Conservation (phyloP, 2,888 invertebrate genomes). For the Nudaria mundana region DNA sequence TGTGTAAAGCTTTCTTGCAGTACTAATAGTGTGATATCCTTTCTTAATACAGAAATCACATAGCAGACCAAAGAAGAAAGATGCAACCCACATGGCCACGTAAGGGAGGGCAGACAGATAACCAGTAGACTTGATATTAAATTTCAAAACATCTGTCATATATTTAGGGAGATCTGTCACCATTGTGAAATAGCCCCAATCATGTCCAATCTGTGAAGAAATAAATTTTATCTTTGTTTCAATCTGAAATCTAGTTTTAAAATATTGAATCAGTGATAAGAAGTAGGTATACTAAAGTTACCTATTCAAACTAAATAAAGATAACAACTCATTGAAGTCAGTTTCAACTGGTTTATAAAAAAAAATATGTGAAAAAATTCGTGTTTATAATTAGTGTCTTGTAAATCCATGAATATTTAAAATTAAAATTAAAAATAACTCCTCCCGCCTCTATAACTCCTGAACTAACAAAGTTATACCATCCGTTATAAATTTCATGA, state of each 20-base stretch:
- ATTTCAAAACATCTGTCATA: slow-evolving; percentile 85
- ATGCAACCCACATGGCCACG: slow-evolving; percentile 84
- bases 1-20: slow-evolving; percentile 84
- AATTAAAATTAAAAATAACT: too few relatives aligned
- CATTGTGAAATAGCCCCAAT: slow-evolving; percentile 87
- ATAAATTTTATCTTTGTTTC: neutral
- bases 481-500: too few relatives aligned
- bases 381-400: too few relatives aligned
- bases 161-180: slow-evolving; percentile 86
- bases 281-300: too few relatives aligned
- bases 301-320: too few relatives aligned
- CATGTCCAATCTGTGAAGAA: slow-evolving; percentile 81
- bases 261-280: too few relatives aligned
- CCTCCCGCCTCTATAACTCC: too few relatives aligned
- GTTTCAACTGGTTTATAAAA: too few relatives aligned
- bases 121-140: slow-evolving; percentile 84
- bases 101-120: slow-evolving; percentile 84
- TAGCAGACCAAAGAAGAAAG: slow-evolving; percentile 83
- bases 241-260: neutral
- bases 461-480: too few relatives aligned
- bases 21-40: slow-evolving; percentile 77
- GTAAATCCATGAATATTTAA: too few relatives aligned
- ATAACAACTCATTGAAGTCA: too few relatives aligned
- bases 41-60: slow-evolving; percentile 85
- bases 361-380: too few relatives aligned